Evolutionary conservation across 92 coral and sea anemone species (phyloP).

Genomic region (Hydrozoanthus gracilis): DNA sequence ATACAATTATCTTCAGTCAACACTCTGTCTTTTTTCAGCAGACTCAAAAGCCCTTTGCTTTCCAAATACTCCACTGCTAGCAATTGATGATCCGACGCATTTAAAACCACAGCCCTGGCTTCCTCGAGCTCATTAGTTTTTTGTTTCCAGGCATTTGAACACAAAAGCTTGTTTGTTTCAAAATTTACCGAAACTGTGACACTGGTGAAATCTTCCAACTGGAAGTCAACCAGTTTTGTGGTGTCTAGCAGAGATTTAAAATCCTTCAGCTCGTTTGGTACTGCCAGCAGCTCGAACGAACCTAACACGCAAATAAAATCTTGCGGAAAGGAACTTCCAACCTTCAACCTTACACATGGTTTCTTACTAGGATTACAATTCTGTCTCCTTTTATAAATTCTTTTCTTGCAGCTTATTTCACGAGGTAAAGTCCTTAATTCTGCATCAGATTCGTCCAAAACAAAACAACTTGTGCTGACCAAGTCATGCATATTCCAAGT

Average conservation of each 20-base stretch:
- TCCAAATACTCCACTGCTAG: conserved; percentile 74
- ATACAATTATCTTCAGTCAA: conserved; percentile 47
- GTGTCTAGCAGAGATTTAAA: conserved; percentile 11
- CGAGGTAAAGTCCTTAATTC: background rate
- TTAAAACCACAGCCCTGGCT: conserved; percentile 19
- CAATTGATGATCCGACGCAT: conserved; percentile 50
- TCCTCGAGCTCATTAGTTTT: background rate
- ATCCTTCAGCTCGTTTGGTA: conserved; percentile 21
- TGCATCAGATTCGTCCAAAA: conserved; percentile 12
- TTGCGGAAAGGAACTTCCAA: conserved; percentile 14
- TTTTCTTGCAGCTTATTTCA: conserved; percentile 16
- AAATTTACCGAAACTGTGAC: conserved; percentile 43
- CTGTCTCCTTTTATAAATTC: conserved; percentile 15
- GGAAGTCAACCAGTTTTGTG: conserved; percentile 22
- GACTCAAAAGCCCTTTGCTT: conserved; percentile 65
- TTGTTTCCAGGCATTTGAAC: background rate
- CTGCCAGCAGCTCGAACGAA: conserved; percentile 34
- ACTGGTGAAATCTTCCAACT: conserved; percentile 27
- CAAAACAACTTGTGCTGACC: conserved; percentile 19
- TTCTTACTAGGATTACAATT: background rate
- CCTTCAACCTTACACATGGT: background rate
- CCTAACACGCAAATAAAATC: conserved; percentile 30
- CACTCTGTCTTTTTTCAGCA: conserved; percentile 52
- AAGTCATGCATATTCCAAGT: conserved; percentile 81
- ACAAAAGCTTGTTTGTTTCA: background rate